Conservation (phyloP, 2,797 vertebrate species). For the Dendrocincla fuliginosa region DNA sequence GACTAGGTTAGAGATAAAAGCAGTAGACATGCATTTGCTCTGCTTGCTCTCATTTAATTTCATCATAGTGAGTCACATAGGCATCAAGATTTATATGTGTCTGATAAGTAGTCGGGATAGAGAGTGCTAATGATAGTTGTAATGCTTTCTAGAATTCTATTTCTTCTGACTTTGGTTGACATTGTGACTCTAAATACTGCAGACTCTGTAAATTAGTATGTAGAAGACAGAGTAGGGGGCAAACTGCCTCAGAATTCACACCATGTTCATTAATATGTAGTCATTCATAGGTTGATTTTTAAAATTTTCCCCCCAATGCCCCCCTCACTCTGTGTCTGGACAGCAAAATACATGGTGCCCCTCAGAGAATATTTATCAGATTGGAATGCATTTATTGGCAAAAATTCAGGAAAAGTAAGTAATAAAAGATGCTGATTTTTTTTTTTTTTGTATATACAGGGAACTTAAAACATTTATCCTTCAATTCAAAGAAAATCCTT, state of each 20-base stretch:
- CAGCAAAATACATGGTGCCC: neutral
- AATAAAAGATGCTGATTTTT: neutral
- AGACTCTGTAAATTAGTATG: slow-evolving; percentile 44
- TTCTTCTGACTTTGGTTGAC: slow-evolving; percentile 66
- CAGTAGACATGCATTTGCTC: slow-evolving; percentile 48
- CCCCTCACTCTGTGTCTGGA: neutral
- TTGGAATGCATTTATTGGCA: neutral
- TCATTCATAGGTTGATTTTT: neutral
- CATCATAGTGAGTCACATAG: slow-evolving; percentile 56
- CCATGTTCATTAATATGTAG: neutral
- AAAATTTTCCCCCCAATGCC: fast-evolving
- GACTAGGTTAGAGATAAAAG: slow-evolving; percentile 47
- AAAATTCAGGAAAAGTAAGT: neutral
- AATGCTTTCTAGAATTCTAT: slow-evolving; percentile 57
- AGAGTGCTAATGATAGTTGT: slow-evolving; percentile 52
- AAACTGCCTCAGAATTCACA: neutral
- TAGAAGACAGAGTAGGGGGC: neutral
- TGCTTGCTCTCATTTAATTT: slow-evolving; percentile 50
- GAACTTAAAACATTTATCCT: neutral
- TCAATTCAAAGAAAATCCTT: neutral
- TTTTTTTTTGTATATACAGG: neutral
- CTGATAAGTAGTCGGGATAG: slow-evolving; percentile 50
- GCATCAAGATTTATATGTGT: slow-evolving; percentile 63
- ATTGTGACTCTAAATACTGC: slow-evolving; percentile 56
- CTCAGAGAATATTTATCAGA: slow-evolving; percentile 1